phyloP scores from a whole-genome alignment of 23 tunicate species.

The Halocynthia aurantium region DNA sequence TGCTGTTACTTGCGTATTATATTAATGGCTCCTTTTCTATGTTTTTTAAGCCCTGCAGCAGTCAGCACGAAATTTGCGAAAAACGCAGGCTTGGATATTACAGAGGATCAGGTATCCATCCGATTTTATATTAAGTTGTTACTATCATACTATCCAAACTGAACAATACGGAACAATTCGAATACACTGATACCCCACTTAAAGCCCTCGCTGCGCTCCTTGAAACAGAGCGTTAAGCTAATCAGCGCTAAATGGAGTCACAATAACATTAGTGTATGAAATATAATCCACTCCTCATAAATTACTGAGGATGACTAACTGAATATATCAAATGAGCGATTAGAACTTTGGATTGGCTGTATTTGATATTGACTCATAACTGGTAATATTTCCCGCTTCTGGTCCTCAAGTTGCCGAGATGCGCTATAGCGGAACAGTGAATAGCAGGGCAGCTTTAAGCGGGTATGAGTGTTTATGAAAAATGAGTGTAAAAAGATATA shows the following conservation, averaged over 20 bases:
- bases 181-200: no score
- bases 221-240: no score
- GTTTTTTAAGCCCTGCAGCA: conserved; percentile 10
- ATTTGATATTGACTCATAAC: no score
- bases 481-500: no score
- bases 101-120: background rate
- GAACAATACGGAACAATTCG: background rate
- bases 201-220: no score
- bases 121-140: background rate
- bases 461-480: no score
- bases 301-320: background rate
- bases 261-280: background rate
- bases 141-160: background rate
- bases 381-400: no score
- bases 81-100: background rate
- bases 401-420: no score
- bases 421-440: no score
- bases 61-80: conserved; percentile 10
- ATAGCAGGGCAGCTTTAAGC: no score
- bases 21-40: background rate
- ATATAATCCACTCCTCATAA: no score
- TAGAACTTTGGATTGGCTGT: no score
- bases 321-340: background rate
- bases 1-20: background rate
- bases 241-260: background rate